Evolutionary conservation across 1,140 invertebrate species (phyloP).

Genomic region (Anthonomus grandis): DNA sequence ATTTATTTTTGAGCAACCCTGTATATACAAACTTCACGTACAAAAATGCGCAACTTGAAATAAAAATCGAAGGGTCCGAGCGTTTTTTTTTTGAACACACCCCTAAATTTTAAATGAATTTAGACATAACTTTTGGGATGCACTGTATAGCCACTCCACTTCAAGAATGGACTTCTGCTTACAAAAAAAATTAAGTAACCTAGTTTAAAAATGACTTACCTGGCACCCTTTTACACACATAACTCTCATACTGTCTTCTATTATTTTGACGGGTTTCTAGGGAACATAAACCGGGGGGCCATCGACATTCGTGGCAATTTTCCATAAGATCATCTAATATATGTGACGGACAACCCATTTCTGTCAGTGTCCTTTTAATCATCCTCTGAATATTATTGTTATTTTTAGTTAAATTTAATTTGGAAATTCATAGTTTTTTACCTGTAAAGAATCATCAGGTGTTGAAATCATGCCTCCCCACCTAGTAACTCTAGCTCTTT

Average conservation of each 20-base stretch:
- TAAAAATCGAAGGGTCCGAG: too few relatives aligned
- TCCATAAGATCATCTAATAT: constrained; percentile 95
- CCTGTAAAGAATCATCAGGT: constrained; percentile 89
- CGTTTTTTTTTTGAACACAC: too few relatives aligned
- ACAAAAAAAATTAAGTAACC: neutral
- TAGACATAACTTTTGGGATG: too few relatives aligned
- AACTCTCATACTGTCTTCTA: constrained; percentile 88
- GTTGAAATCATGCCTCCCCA: constrained; percentile 99
- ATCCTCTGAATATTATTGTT: constrained; percentile 64
- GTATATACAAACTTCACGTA: too few relatives aligned
- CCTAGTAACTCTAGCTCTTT: constrained; percentile 82
- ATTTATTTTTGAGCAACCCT: too few relatives aligned
- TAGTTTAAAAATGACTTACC: constrained; percentile 55
- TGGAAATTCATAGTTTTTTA: constrained; percentile 43
- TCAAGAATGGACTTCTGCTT: too few relatives aligned
- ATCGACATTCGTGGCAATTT: constrained; percentile 92
- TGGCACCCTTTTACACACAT: constrained; percentile 89
- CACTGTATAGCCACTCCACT: too few relatives aligned
- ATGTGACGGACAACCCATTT: constrained; percentile 88
- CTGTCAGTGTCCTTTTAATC: constrained; percentile 87
- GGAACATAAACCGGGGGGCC: constrained; percentile 89
- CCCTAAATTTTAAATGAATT: too few relatives aligned
- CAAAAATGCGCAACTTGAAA: too few relatives aligned
- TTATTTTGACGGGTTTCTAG: constrained; percentile 92
- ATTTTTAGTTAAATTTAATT: neutral